Evolutionary conservation across 2,113 vertebrate genomes (phyloP).

Genomic region (Cathartes aura): DNA sequence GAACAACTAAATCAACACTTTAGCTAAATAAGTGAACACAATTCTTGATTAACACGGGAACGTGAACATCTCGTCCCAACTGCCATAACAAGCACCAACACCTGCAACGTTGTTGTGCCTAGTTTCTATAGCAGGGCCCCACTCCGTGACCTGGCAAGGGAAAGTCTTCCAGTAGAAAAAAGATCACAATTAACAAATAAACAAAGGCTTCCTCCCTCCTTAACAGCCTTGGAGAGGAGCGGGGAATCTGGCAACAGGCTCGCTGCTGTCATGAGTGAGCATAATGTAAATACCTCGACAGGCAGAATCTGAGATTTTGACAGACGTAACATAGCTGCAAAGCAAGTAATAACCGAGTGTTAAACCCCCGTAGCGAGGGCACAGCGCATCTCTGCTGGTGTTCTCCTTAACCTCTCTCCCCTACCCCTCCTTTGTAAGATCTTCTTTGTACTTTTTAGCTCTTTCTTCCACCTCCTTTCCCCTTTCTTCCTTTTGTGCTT

Average conservation of each 20-base stretch:
- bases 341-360: slow-evolving; percentile 37
- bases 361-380: neutral
- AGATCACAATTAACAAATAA: neutral
- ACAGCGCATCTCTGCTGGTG: neutral
- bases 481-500: neutral
- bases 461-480: neutral
- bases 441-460: slow-evolving; percentile 12
- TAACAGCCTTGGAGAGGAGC: neutral
- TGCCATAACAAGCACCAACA: neutral
- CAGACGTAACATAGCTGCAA: slow-evolving; percentile 54
- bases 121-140: rapidly evolving
- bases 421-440: neutral
- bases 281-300: slow-evolving; percentile 32
- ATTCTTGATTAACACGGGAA: neutral
- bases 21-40: neutral
- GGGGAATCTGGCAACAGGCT: neutral
- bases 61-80: neutral
- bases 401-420: neutral
- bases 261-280: slow-evolving; percentile 23
- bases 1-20: neutral
- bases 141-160: neutral
- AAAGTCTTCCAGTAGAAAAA: neutral
- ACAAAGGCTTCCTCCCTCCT: neutral
- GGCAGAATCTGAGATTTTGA: slow-evolving; percentile 44
- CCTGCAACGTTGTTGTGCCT: neutral